Evolutionary conservation across 2,113 vertebrate species (phyloP).

Genomic region (Eulacestoma nigropectus): DNA sequence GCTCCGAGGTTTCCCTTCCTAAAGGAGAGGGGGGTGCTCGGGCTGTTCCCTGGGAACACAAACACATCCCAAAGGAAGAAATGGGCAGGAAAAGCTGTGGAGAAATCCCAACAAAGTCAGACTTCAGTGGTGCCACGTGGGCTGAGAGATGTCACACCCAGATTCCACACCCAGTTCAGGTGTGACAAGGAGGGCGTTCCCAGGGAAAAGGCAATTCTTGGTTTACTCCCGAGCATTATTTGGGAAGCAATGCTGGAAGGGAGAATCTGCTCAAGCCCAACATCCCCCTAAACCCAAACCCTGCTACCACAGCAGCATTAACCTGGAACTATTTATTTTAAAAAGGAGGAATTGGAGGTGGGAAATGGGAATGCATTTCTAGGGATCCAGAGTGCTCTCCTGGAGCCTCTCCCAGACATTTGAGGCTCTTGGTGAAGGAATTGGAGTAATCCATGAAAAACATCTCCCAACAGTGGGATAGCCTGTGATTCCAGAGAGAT

Average conservation of each 20-base stretch:
- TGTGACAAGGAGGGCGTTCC: neutral
- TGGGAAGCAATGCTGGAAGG: neutral
- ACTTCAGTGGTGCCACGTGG: neutral
- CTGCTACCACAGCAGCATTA: too few species aligned
- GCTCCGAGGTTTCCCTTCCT: neutral
- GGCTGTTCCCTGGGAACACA: neutral
- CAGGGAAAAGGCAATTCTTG: neutral
- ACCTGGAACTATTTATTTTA: neutral
- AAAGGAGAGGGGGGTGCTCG: neutral
- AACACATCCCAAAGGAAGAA: neutral
- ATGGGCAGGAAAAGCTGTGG: neutral
- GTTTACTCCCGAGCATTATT: rapidly evolving
- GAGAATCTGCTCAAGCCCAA: neutral
- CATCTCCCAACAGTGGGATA: neutral
- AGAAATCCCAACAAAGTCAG: neutral
- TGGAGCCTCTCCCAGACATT: neutral
- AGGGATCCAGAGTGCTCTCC: neutral
- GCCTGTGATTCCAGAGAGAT: neutral
- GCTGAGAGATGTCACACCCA: neutral
- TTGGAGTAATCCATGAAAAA: neutral
- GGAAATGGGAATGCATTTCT: neutral
- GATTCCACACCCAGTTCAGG: neutral
- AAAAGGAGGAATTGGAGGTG: neutral
- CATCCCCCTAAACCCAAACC: neutral
- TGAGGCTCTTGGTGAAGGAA: neutral